Conservation (phyloP, 30 jellyfish, hydroid and myxozoan genomes). For the Aurelia aurita region DNA sequence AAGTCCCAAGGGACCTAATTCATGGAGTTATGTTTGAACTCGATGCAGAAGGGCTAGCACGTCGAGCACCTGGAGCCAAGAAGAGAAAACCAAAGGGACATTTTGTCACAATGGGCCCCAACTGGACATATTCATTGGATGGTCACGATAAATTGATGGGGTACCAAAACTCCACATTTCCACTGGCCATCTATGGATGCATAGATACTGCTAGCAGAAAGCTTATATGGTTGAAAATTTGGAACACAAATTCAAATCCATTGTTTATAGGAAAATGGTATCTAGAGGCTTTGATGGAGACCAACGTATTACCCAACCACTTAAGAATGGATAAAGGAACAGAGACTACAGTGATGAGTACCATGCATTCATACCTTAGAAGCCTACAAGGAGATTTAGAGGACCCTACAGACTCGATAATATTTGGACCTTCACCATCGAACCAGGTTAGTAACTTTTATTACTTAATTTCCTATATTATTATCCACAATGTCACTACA, state of each 20-base stretch:
- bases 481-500: too few species aligned
- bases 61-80: constrained; percentile 35
- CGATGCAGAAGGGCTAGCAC: constrained; percentile 36
- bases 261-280: constrained; percentile 48
- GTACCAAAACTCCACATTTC: background rate
- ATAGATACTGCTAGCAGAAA: too few species aligned
- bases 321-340: constrained; percentile 63
- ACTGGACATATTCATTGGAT: constrained; percentile 60
- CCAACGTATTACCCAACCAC: constrained; percentile 15
- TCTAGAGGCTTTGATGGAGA: constrained; percentile 40
- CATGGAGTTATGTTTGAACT: constrained; percentile 55
- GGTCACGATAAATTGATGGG: constrained; percentile 72
- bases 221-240: constrained; percentile 33
- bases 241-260: constrained; percentile 63
- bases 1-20: constrained; percentile 44
- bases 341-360: constrained; percentile 47
- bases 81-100: constrained; percentile 23
- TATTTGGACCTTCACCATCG: constrained; percentile 67
- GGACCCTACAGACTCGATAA: constrained; percentile 40
- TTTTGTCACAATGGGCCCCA: constrained; percentile 47
- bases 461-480: too few species aligned
- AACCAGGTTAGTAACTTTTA: constrained; percentile 26
- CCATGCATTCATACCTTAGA: constrained; percentile 48
- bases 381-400: constrained; percentile 50
- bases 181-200: too few species aligned